phyloP scores from a whole-genome alignment of 2,888 invertebrate genomes.

The Agelastica alni region DNA sequence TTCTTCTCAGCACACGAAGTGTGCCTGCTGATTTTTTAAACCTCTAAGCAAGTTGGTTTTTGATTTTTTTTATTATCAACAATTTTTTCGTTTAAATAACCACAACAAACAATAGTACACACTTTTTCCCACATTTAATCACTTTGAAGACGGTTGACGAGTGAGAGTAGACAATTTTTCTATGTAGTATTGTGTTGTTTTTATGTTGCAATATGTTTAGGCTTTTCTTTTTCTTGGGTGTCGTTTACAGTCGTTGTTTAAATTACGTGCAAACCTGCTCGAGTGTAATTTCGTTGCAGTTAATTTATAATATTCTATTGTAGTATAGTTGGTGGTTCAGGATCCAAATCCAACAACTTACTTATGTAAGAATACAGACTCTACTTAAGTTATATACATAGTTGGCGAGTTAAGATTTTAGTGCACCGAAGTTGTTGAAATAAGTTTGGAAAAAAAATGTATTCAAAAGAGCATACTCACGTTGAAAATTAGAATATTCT shows the following conservation, averaged over 20 bases:
- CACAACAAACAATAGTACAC: conserved; percentile 55
- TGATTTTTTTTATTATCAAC: neutral
- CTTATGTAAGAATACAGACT: no score
- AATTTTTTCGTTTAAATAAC: conserved; percentile 47
- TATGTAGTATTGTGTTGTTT: conserved; percentile 41
- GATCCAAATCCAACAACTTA: no score
- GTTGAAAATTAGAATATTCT: no score
- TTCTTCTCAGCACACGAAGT: conserved; percentile 53
- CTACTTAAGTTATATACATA: no score
- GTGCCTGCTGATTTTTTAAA: conserved; percentile 53
- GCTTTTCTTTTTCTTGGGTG: conserved; percentile 36
- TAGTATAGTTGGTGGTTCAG: no score
- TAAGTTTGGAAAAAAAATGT: no score
- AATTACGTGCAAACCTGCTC: no score
- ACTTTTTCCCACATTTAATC: conserved; percentile 57
- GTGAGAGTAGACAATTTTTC: conserved; percentile 30
- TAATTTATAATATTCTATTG: no score
- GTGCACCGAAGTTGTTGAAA: no score
- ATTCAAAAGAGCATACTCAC: no score
- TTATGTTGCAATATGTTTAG: conserved; percentile 47
- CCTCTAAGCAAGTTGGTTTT: conserved; percentile 49
- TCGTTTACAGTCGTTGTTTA: neutral
- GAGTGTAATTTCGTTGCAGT: no score
- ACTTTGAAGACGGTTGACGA: conserved; percentile 49
- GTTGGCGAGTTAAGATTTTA: no score